phyloP scores from a whole-genome alignment of 2,797 vertebrate species.

The Hozukius guyotensis region DNA sequence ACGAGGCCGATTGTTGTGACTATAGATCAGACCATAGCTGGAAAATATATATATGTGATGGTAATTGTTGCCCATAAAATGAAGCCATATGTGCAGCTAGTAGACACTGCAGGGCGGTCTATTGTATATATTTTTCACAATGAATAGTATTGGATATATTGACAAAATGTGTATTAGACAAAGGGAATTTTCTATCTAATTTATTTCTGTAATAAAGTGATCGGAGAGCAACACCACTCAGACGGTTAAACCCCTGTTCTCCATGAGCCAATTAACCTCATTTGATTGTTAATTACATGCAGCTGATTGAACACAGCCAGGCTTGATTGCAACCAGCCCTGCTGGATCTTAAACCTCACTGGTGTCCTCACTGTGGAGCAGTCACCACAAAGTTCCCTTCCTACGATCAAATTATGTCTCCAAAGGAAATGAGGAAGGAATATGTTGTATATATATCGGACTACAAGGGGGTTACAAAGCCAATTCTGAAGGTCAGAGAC shows the following conservation, averaged over 20 bases:
- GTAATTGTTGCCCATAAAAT: background rate
- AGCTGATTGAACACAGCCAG: conserved; percentile 1
- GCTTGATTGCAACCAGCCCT: background rate
- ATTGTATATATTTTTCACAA: background rate
- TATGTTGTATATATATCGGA: background rate
- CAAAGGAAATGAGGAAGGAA: background rate
- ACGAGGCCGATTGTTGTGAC: background rate
- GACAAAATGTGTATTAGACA: too few relatives aligned
- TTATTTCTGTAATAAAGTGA: background rate
- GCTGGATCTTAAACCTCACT: background rate
- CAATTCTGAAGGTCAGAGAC: too few relatives aligned
- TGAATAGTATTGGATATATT: background rate
- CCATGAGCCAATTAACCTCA: background rate
- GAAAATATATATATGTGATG: background rate
- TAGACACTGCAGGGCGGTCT: background rate
- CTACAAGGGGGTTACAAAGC: background rate
- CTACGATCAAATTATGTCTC: background rate
- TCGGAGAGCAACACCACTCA: background rate
- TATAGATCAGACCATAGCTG: background rate
- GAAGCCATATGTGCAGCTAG: background rate
- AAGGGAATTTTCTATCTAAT: background rate
- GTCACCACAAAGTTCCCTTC: background rate
- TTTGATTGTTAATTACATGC: background rate
- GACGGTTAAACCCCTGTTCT: background rate
- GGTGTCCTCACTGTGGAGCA: background rate